Evolutionary conservation across 2,888 invertebrate genomes (phyloP).

Genomic region (Plagiodera versicolora): DNA sequence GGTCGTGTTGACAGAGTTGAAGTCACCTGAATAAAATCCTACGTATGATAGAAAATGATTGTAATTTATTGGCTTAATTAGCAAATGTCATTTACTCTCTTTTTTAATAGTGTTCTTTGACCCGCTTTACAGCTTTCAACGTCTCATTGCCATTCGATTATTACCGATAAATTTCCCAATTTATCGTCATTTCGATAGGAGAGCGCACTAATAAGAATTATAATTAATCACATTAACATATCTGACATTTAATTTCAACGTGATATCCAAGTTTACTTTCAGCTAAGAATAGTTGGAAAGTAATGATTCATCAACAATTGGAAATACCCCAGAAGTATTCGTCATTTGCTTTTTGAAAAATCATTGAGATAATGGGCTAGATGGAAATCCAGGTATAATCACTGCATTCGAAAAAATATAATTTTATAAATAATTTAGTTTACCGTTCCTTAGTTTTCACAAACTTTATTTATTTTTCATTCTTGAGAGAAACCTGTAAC

Average conservation of each 20-base stretch:
- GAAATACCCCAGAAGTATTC: too few relatives aligned
- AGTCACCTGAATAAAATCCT: neutral
- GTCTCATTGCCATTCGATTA: constrained; percentile 30
- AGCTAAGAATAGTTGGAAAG: neutral
- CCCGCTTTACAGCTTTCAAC: constrained; percentile 15
- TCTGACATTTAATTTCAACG: constrained; percentile 6
- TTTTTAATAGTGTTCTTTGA: constrained; percentile 11
- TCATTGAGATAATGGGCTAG: too few relatives aligned
- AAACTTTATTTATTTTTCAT: too few relatives aligned
- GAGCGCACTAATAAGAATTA: constrained; percentile 15
- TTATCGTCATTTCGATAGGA: constrained; percentile 24
- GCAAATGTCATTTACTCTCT: constrained; percentile 3
- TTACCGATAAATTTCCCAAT: constrained; percentile 23
- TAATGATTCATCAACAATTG: neutral
- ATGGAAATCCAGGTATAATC: too few relatives aligned
- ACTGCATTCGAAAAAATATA: too few relatives aligned
- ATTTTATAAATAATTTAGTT: too few relatives aligned
- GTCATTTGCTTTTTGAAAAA: too few relatives aligned
- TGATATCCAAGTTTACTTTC: constrained; percentile 2
- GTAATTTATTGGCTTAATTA: constrained; percentile 8
- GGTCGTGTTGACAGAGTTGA: too few relatives aligned
- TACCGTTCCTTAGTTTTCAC: too few relatives aligned
- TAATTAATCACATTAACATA: constrained; percentile 17
- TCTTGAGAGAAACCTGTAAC: too few relatives aligned
- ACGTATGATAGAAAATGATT: neutral